Evolutionary conservation across 35 echinoderm and acorn worm genomes (phyloP).

Genomic region (Hemicentrotus pulcherrimus): DNA sequence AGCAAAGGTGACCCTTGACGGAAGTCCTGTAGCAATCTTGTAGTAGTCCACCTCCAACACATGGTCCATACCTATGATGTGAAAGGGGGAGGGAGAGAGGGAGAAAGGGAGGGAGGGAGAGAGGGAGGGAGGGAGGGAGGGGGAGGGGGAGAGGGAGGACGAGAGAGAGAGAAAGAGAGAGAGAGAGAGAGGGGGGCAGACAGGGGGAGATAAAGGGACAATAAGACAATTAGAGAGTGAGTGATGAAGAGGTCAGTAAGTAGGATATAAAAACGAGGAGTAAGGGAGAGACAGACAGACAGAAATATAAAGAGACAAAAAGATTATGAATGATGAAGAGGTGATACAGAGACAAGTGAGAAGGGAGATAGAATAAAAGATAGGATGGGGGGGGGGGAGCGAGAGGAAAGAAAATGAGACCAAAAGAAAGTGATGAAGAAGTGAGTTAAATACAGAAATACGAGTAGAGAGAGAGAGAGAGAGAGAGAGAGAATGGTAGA

Average conservation of each 20-base stretch:
- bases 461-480: too few relatives aligned
- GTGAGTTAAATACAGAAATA: background rate
- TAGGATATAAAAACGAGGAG: background rate
- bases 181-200: background rate
- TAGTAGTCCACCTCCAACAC: conserved; percentile 69
- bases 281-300: background rate
- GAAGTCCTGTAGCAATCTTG: conserved; percentile 61
- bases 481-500: too few relatives aligned
- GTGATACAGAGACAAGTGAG: too few relatives aligned
- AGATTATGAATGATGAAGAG: too few relatives aligned
- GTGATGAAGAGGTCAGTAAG: conserved; percentile 1
- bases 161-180: background rate
- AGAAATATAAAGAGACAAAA: too few relatives aligned
- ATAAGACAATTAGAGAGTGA: background rate
- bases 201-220: background rate
- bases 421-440: background rate
- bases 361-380: too few relatives aligned
- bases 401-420: background rate
- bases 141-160: background rate
- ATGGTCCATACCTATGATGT: conserved; percentile 68
- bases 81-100: background rate
- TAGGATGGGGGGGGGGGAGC: background rate
- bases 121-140: background rate
- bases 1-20: conserved; percentile 56
- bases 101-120: background rate